phyloP scores from a whole-genome alignment of 2,888 invertebrate species.

The Lasioglossum lativentre region DNA sequence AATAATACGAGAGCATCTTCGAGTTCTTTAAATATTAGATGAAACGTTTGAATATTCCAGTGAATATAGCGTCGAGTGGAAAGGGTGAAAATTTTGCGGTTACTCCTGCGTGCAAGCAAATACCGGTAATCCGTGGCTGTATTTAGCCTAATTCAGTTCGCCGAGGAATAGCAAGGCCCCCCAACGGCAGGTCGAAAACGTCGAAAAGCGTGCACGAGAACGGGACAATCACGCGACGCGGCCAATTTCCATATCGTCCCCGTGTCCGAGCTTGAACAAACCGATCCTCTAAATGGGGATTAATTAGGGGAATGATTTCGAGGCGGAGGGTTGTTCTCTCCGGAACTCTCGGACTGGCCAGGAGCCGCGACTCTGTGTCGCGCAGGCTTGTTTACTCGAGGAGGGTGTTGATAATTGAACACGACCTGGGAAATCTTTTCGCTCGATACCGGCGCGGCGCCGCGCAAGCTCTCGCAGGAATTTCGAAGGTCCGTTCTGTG shows the following conservation, averaged over 20 bases:
- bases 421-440: slow-evolving; percentile 9
- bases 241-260: slow-evolving; percentile 66
- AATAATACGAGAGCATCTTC: no score
- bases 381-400: slow-evolving; percentile 35
- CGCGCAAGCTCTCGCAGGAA: neutral
- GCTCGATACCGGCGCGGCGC: neutral
- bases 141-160: neutral
- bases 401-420: slow-evolving; percentile 51
- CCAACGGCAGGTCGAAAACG: neutral
- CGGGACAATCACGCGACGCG: slow-evolving; percentile 50
- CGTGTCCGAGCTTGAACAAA: slow-evolving; percentile 73
- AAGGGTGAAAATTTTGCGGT: neutral
- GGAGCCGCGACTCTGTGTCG: slow-evolving; percentile 18
- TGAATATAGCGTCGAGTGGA: neutral
- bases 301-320: slow-evolving; percentile 79
- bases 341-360: slow-evolving; percentile 14
- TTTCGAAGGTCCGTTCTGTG: neutral
- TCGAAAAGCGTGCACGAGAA: neutral
- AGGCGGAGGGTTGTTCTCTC: slow-evolving; percentile 55
- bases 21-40: no score
- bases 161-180: neutral
- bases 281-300: slow-evolving; percentile 80
- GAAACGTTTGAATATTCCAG: no score
- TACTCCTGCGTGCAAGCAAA: neutral
- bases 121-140: neutral